Evolutionary conservation across 2,888 invertebrate species (phyloP).

Genomic region (Tigriopus californicus): DNA sequence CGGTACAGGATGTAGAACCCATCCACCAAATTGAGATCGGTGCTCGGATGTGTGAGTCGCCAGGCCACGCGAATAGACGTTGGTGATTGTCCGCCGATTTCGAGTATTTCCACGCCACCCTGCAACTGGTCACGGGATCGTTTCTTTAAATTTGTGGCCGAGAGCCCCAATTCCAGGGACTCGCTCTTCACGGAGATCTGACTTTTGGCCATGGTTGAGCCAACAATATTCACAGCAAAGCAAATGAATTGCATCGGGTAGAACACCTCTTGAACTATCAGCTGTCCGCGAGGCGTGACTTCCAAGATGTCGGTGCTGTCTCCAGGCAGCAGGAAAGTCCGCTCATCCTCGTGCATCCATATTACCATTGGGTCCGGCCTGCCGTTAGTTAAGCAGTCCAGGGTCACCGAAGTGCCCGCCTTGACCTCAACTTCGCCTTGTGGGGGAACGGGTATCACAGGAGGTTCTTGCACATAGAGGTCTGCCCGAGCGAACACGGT

Average conservation of each 20-base stretch:
- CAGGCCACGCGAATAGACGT: constrained; percentile 4
- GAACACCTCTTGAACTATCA: neutral
- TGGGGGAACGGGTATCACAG: neutral
- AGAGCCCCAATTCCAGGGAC: neutral
- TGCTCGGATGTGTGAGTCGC: neutral
- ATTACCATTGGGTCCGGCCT: neutral
- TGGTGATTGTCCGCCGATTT: neutral
- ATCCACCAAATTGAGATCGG: constrained; percentile 1
- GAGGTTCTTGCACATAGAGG: neutral
- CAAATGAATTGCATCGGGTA: neutral
- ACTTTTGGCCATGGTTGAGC: neutral
- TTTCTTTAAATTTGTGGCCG: too few species aligned
- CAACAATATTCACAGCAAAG: neutral
- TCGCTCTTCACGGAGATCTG: neutral
- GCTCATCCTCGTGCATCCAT: constrained; percentile 8
- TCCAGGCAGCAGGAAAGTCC: constrained; percentile 2
- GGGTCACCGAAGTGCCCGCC: neutral
- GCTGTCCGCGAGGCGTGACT: neutral
- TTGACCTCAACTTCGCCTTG: neutral
- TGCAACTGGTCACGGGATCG: too few species aligned
- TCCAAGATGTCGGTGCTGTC: constrained; percentile 8
- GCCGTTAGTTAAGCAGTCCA: neutral
- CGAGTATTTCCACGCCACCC: neutral
- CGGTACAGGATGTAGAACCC: constrained; percentile 10
- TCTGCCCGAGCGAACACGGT: neutral